Evolutionary conservation across 2,797 vertebrate genomes (phyloP).

Genomic region (Meriones psammophilus): DNA sequence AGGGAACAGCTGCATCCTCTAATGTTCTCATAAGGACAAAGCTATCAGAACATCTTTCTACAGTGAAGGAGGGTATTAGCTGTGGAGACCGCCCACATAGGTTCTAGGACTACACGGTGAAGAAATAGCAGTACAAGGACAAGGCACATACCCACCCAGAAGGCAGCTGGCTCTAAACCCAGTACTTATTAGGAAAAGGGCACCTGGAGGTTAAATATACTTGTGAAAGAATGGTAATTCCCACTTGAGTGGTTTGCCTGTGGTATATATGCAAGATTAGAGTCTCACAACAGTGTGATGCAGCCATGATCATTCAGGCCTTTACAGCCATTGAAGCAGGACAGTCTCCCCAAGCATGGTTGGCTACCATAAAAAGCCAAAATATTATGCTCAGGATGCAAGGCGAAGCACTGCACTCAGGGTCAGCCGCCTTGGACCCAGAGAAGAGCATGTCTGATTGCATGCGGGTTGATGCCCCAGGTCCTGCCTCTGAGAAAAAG

Average conservation of each 20-base stretch:
- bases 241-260: neutral
- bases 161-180: neutral
- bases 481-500: no score
- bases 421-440: no score
- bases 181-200: neutral
- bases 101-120: neutral
- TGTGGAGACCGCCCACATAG: neutral
- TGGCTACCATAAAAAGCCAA: no score
- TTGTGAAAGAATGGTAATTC: constrained; percentile 15
- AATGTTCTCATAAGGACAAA: constrained; percentile 35
- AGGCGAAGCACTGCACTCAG: no score
- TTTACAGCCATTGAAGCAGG: no score
- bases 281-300: no score
- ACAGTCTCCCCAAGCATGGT: no score
- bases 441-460: no score
- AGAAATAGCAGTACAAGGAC: neutral
- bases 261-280: no score
- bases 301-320: no score
- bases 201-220: neutral
- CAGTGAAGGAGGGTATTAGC: neutral
- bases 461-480: no score
- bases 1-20: constrained; percentile 9
- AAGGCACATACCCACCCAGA: neutral
- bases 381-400: no score
- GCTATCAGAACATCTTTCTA: constrained; percentile 2